Evolutionary conservation across 1,140 invertebrate genomes (phyloP).

Genomic region (Acromyrmex heyeri): DNA sequence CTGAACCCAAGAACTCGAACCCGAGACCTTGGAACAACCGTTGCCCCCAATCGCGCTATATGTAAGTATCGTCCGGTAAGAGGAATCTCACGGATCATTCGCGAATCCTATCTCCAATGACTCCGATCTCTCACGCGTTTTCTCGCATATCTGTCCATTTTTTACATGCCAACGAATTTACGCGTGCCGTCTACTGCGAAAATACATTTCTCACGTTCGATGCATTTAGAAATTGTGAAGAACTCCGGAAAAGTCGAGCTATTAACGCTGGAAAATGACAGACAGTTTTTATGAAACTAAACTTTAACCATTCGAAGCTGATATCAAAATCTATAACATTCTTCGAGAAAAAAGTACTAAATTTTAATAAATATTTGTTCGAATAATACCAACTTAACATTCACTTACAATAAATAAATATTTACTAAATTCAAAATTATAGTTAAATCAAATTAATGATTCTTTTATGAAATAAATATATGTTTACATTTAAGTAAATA

Average conservation of each 20-base stretch:
- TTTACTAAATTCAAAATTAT: too few species aligned
- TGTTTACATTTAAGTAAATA: too few species aligned
- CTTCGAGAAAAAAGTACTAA: too few species aligned
- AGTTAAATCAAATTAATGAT: too few species aligned
- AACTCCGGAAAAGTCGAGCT: background rate
- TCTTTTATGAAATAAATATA: too few species aligned
- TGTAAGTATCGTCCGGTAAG: constrained; percentile 47
- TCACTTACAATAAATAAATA: too few species aligned
- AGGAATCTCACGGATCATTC: constrained; percentile 57
- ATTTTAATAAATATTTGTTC: too few species aligned
- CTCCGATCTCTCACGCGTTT: constrained; percentile 19
- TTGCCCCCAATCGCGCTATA: constrained; percentile 84
- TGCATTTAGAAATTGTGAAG: background rate
- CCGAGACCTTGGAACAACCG: constrained; percentile 85
- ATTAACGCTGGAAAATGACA: background rate
- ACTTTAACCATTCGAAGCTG: background rate
- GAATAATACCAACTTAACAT: too few species aligned
- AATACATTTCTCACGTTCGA: background rate
- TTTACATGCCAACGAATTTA: background rate
- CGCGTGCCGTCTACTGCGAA: background rate
- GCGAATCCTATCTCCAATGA: constrained; percentile 15
- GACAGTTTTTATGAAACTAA: background rate
- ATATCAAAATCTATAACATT: too few species aligned
- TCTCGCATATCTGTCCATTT: constrained; percentile 16
- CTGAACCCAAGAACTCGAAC: constrained; percentile 79